phyloP scores from a whole-genome alignment of 1,140 invertebrate genomes.

The Heliconius congener region DNA sequence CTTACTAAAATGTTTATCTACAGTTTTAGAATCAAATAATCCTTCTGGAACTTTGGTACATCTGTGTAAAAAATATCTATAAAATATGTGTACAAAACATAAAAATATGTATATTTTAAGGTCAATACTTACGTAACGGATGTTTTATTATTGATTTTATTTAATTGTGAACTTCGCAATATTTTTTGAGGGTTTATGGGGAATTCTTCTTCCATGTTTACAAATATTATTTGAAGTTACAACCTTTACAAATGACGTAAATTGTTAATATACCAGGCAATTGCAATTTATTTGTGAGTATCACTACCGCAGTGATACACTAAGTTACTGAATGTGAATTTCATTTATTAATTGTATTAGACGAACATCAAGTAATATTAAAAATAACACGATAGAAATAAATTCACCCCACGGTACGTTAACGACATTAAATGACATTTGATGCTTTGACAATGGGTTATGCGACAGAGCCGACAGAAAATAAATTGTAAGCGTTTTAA shows the following conservation, averaged over 20 bases:
- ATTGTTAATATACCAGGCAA: not conserved
- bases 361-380: not conserved
- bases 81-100: not conserved
- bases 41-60: conserved; percentile 85
- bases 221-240: conserved; percentile 24
- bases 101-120: not conserved
- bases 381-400: not conserved
- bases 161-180: conserved; percentile 53
- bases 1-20: conserved; percentile 84
- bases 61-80: conserved; percentile 57
- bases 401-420: not conserved
- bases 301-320: not conserved
- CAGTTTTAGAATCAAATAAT: conserved; percentile 83
- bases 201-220: conserved; percentile 52
- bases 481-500: not conserved
- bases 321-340: not conserved
- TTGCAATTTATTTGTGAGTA: not conserved
- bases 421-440: conserved; percentile 3
- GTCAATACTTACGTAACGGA: conserved; percentile 65
- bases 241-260: conserved; percentile 27
- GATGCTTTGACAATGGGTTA: not conserved
- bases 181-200: conserved; percentile 54
- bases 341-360: not conserved
- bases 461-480: not conserved
- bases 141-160: conserved; percentile 59